Evolutionary conservation across 1,140 invertebrate genomes (phyloP), one percentile per base, ranked within the genome.

Genomic region (Helicoverpa armigera): DNA sequence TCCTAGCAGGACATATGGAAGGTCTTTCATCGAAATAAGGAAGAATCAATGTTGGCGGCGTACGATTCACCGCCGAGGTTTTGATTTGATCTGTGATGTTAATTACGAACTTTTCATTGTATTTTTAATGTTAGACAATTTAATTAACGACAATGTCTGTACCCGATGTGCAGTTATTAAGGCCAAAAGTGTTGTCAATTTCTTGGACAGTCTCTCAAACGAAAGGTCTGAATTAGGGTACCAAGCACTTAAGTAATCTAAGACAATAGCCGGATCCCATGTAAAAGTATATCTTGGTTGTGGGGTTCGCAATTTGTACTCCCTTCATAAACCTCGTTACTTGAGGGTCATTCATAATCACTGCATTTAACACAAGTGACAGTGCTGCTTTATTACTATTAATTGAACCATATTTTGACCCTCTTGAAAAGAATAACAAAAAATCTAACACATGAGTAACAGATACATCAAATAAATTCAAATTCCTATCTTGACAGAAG

Each of bases 261-360:
- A 75, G 3, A 85, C 80, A 12, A 50, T 13, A 11, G 51, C 11
- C 51, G 51, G 51, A 14, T 53, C 51, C 51, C 51, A 53, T 13
- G 83, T 82, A n/a, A 67, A 56, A 43, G 83, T 67, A 61, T 91
- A 91, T 51, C 80, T 82, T 2, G 85, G 84, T n/a, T 50, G 70
- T 2, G 80, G 35, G 0, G 88, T 86, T 69, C 82, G 82, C 16
- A 86, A 29, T 16, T 29, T 54, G 51, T 73, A 86, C 80, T 43
- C 85, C 90, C 82, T 87, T 89, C 54, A 90, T 81, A 83, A 88
- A 80, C 35, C 76, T 43, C 31, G 75, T 70, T 2, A 89, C 60
- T 16, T 48, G 29, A 10, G 77, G 56, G 14, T 84, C 29, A 5
- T 61, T 23, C 12, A 31, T 12, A 12, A 63, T 53, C 48, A 58